Base-by-base conservation (phyloP, 2,888 invertebrate genomes). In the Agonopterix subpropinquella region DNA sequence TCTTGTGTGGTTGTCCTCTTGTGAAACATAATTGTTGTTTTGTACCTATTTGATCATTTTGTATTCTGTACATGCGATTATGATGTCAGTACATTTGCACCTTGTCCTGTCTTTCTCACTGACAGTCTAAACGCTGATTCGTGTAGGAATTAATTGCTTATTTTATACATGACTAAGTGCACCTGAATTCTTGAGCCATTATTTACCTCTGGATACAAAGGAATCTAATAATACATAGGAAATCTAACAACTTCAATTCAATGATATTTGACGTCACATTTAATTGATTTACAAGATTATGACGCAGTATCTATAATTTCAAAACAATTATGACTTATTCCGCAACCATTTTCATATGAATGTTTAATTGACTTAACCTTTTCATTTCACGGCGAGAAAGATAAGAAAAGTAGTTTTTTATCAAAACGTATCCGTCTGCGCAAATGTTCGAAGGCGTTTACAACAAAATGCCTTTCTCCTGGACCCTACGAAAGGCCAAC, bases 11-110 rank as follows among this genome's bases (percentile, higher is more conserved):
- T 73, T 70, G 73, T 79, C 75, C 73, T 82, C 80, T 79, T 76
- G 75, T 79, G 72, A 75, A 80, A 80, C 73, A 71, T 70, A 70
- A 73, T 77, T 69, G 71, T 77, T 73, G 70, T 74, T 78, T 74
- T 73, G 72, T 65, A 65, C 63, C 28, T 28, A 28, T 61, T 62
- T 56, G 64, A 68, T 75, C 71, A 74, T 78, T 81, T 72, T 68
- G 76, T 80, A 80, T 82, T 81, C 80, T 65, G 61, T 65, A 69
- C 77, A 70, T 75, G 78, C 64, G 59, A 70, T 73, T 77, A 73
- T 76, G 73, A 73, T 72, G 71, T 70, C 72, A 71, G 67, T 61
- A 62, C 54, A 56, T 62, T 64, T 61, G 65, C 64, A 66, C 70
- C 72, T 73, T 73, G 70, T 65, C 56, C 56, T 58, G 51, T 49